Evolutionary conservation across 2,113 vertebrate species (phyloP).

Genomic region (Phyllopteryx taeniolatus): DNA sequence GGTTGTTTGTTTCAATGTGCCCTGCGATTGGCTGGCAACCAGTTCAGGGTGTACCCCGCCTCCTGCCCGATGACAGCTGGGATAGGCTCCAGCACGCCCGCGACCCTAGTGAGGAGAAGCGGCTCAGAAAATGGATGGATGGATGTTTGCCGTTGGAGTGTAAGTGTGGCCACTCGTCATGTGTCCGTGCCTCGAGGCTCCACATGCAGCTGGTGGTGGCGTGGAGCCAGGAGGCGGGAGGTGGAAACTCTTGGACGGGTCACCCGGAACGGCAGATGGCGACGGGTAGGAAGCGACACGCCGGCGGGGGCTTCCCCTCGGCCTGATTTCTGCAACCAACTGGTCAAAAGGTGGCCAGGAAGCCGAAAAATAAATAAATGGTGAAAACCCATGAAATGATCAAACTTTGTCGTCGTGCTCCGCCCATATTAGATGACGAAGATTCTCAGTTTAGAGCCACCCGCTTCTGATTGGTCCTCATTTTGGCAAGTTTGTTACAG

Average conservation of each 20-base stretch:
- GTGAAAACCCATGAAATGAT: background rate
- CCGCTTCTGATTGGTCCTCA: too few species aligned
- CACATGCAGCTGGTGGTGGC: constrained; percentile 3
- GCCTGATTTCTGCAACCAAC: background rate
- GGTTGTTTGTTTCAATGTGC: too few species aligned
- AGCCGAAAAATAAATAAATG: background rate
- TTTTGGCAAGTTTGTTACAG: background rate
- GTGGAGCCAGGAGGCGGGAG: background rate
- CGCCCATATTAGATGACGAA: background rate
- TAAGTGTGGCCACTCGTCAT: background rate
- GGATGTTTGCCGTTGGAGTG: background rate
- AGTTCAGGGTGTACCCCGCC: too few species aligned
- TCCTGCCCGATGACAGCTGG: too few species aligned
- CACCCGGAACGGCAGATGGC: constrained; percentile 7
- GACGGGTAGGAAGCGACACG: background rate
- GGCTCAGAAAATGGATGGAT: too few species aligned
- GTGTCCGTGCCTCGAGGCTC: constrained; percentile 1
- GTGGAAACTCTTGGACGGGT: constrained; percentile 7
- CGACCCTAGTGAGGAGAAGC: too few species aligned
- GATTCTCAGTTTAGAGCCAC: background rate
- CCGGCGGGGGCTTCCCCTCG: constrained; percentile 4
- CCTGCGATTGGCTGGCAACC: too few species aligned
- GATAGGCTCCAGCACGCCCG: too few species aligned
- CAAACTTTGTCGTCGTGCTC: background rate
- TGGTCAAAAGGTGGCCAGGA: background rate